These are phyloP conservation scores for Brotula barbata DNA, from an alignment of 2,797 vertebrate genomes.

Conservation along the genomic window DNA sequence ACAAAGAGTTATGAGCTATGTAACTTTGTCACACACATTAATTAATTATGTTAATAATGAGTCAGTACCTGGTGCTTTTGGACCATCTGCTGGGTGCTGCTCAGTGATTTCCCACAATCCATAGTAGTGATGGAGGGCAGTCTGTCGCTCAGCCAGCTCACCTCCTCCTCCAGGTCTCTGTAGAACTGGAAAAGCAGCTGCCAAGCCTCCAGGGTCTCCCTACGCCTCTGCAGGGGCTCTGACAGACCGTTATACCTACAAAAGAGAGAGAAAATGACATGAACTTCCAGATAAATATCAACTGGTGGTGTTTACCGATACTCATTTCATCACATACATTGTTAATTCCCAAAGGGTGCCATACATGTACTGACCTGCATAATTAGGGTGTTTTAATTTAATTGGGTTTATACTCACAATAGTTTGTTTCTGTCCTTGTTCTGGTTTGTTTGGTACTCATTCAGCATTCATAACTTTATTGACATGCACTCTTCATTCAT, in stretches of 20 bases:
- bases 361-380: too few species aligned
- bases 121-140: constrained; percentile 71
- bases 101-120: constrained; percentile 80
- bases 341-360: too few species aligned
- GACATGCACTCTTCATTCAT: too few species aligned
- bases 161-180: constrained; percentile 84
- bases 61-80: constrained; percentile 85
- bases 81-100: constrained; percentile 75
- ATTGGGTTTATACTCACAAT: too few species aligned
- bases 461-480: too few species aligned
- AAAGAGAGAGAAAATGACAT: too few species aligned
- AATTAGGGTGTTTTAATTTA: too few species aligned
- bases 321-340: too few species aligned
- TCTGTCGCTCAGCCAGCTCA: constrained; percentile 84
- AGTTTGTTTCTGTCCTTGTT: too few species aligned
- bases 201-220: constrained; percentile 80
- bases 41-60: not conserved
- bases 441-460: too few species aligned
- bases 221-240: constrained; percentile 78
- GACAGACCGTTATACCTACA: constrained; percentile 81
- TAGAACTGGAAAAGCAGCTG: constrained; percentile 84
- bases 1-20: not conserved
- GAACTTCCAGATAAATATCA: too few species aligned
- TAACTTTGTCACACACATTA: not conserved
- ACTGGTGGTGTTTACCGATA: too few species aligned